Base-by-base conservation (phyloP, 2,113 vertebrate species). In the Nannobrachium achirus region DNA sequence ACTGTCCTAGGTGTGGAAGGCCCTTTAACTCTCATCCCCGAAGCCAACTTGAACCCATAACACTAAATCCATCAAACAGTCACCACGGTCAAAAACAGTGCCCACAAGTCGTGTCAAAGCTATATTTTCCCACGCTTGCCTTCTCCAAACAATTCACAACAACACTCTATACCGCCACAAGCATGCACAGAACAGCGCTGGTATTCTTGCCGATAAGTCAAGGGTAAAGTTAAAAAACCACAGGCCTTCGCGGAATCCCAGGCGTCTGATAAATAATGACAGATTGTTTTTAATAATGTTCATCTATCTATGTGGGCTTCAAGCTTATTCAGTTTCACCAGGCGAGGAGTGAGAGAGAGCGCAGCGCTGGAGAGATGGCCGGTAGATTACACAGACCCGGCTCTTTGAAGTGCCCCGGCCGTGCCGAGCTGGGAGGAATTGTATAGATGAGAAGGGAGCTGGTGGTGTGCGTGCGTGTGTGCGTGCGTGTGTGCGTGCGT, bases 261-360 rank as follows among this genome's bases (percentile, higher is more conserved):
- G 41, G 75, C 71, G 78, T 86, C 78, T 71, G 73, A 82, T 73
- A 75, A 86, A 89, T 80, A 86, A 81, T 66, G 56, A 76, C 76
- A 83, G 74, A 82, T 85, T 84, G 75, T 76, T 73, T 76, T 78
- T 86, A 86, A 86, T 88, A 83, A 88, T 68, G 63, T 69, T 81
- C 75, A 84, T 90, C 79, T 79, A 75, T 81, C 71, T 78, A 73
- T 79, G 72, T 71, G 59, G 65, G 75, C 82, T 87, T 89, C 68
- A 84, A 81, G 80, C 72, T 76, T 75, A 86, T 79, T 82, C 76
- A 70, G 75, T 82, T 86, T 81, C 84, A 87, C 68, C 76, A 72
- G 73, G 80, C 64, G 74, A 82, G 61, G 72, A 70, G 69, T n/a
- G 20, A 72, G 72, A 70, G 38, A 41, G 7, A 10, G 72, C 15